A percentile compares a stretch with the other conserved stretches of the same genome.
These are phyloP conservation scores for Podilymbus podiceps DNA, from an alignment of 2,113 vertebrate species.

Conservation along the genomic window DNA sequence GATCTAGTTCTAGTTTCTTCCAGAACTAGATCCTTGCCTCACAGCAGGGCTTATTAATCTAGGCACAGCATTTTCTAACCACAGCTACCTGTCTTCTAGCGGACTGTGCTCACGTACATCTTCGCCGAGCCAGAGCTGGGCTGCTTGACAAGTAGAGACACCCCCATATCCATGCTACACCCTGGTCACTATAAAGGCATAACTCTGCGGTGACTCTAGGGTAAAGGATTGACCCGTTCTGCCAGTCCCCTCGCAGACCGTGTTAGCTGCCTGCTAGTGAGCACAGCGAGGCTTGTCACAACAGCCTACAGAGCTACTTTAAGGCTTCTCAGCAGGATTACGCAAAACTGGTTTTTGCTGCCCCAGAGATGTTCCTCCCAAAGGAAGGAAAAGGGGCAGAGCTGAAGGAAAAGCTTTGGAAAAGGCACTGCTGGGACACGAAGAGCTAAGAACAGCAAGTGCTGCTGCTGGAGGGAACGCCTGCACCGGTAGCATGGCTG, in stretches of 20 bases:
- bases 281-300: not conserved
- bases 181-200: not conserved
- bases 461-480: not conserved
- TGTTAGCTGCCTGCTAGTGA: not conserved
- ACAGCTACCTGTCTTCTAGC: not conserved
- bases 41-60: not conserved
- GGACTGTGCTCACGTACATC: not conserved
- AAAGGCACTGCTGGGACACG: fast-evolving
- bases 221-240: not conserved
- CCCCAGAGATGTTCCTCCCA: not conserved
- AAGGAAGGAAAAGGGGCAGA: not conserved
- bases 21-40: not conserved
- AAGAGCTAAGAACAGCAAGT: not conserved
- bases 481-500: not conserved
- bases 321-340: not conserved
- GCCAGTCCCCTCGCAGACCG: not conserved
- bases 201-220: not conserved
- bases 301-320: not conserved
- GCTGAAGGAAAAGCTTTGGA: not conserved
- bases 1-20: too few species aligned
- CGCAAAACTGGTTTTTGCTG: not conserved
- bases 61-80: not conserved
- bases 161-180: not conserved
- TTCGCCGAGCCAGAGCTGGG: not conserved
- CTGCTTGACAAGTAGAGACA: not conserved